Percentiles rank a stretch among this genome's conserved stretches.
These are phyloP conservation scores for Mustela nigripes DNA, from an alignment of 2,113 vertebrate genomes.

Conservation along the genomic window DNA sequence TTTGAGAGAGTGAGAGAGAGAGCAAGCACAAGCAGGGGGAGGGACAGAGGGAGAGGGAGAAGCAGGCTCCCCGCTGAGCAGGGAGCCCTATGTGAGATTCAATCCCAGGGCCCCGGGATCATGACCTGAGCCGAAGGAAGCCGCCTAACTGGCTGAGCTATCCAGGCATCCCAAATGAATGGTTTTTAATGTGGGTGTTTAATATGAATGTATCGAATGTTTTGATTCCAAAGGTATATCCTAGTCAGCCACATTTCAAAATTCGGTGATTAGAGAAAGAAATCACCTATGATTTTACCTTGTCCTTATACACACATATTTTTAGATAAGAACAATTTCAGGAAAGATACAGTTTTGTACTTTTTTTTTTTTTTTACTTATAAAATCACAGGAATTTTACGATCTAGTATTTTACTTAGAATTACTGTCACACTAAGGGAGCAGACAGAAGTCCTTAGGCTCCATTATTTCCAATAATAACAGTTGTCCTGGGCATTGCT, in stretches of 20 bases:
- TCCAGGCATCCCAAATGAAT: not conserved
- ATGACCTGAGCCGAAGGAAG: too few species aligned
- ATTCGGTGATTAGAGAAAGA: constrained; percentile 37
- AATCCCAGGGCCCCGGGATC: too few species aligned
- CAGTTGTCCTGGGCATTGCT: not conserved
- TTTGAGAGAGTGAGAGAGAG: too few species aligned
- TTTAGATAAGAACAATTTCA: not conserved
- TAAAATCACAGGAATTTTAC: constrained; percentile 53
- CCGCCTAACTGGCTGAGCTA: too few species aligned
- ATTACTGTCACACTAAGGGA: constrained; percentile 3
- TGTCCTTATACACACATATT: not conserved
- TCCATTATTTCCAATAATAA: constrained; percentile 42
- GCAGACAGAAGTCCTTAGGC: not conserved
- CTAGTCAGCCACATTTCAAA: constrained; percentile 26
- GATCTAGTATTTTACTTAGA: constrained; percentile 1
- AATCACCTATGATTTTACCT: constrained; percentile 49
- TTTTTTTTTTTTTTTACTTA: not conserved
- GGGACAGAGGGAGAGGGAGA: too few species aligned
- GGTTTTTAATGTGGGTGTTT: not conserved
- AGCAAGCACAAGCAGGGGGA: too few species aligned
- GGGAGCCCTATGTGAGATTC: too few species aligned
- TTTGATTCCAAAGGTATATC: constrained; percentile 42
- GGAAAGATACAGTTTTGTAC: constrained; percentile 4
- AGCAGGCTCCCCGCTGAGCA: too few species aligned
- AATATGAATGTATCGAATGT: constrained; percentile 30